Evolutionary conservation across 37 sponge, comb jelly and placozoan species (phyloP), one percentile per base, ranked within the genome.

Genomic region (Diacarnus erythraeanus): DNA sequence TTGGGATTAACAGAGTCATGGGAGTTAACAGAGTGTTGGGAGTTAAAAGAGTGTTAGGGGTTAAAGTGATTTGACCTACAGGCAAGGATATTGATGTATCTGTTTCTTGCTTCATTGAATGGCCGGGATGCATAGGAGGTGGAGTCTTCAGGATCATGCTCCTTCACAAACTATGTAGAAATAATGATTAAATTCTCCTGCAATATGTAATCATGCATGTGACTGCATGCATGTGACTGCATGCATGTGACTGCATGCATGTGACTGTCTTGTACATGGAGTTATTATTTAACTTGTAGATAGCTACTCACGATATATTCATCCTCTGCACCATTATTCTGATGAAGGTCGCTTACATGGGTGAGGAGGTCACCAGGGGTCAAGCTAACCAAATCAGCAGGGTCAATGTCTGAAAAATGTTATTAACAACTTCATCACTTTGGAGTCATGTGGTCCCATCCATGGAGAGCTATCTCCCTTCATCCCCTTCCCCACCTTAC

Each of bases 81-180:
- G 47, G 82, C 59, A 0, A 81, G 36, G 23, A 94, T 94, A 64
- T 94, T 91, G 74, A 72, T 88, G 61, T 94, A 94, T 81, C 95
- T 78, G 70, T 94, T 94, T 79, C 80, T 94, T 36, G 56, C 35
- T 3, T 64, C 78, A 35, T 94, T 94, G 71, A 23, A 65, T 0
- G 72, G 51, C 23, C 59, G 72, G 15, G 57, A 69, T 35, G 91
- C 78, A 25, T 54, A 39, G 38, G 36, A 30, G 27, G 30, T 66
- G 21, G 82, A 75, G 66, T 60, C 34, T 22, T 69, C 34, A 34
- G 44, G 71, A 26, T 86, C 91, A 71, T 80, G n/a, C n/a, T 80
- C 85, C 51, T 44, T 64, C 31, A 82, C 75, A 42, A 44, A 1
- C 83, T 82, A 64, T 42, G 44, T 42, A 12, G 18, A 30, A n/a